Percentiles rank a stretch among this genome's conserved stretches.
Conservation (phyloP, 2,113 vertebrate species). For the Thryonomys swinderianus region DNA sequence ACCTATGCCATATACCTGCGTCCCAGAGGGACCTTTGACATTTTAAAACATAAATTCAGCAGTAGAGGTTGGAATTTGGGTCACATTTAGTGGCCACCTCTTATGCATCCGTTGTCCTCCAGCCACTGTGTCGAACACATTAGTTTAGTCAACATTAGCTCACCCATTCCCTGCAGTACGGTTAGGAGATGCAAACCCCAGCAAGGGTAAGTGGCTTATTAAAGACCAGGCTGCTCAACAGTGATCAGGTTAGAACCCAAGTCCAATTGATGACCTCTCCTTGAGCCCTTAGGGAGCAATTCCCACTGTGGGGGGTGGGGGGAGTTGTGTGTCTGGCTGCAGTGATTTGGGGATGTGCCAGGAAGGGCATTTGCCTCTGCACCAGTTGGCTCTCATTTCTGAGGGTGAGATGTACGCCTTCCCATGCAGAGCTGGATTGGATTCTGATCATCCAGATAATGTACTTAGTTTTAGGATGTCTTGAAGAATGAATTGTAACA, state of each 20-base stretch:
- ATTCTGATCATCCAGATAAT: neutral
- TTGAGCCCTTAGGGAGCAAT: neutral
- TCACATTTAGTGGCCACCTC: neutral
- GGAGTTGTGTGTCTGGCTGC: neutral
- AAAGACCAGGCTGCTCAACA: neutral
- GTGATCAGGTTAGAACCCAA: neutral
- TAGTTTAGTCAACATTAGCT: neutral
- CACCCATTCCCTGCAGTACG: too few relatives aligned
- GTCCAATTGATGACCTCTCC: neutral
- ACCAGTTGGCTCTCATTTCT: neutral
- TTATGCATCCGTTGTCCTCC: neutral
- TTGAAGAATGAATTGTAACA: slow-evolving; percentile 17
- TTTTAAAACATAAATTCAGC: neutral
- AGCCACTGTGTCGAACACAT: neutral
- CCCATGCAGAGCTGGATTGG: neutral
- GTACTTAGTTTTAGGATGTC: slow-evolving; percentile 41
- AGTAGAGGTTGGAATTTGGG: neutral
- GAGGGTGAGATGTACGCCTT: neutral
- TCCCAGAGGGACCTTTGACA: neutral
- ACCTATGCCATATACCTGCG: neutral
- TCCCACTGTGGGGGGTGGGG: neutral
- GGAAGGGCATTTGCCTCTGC: neutral
- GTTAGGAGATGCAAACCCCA: neutral
- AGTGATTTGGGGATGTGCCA: neutral
- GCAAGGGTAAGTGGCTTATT: neutral